A percentile compares a stretch with the other conserved stretches of the same genome.
Evolutionary conservation across 35 echinoderm and acorn worm species (phyloP).

Genomic region (Lytechinus pictus): DNA sequence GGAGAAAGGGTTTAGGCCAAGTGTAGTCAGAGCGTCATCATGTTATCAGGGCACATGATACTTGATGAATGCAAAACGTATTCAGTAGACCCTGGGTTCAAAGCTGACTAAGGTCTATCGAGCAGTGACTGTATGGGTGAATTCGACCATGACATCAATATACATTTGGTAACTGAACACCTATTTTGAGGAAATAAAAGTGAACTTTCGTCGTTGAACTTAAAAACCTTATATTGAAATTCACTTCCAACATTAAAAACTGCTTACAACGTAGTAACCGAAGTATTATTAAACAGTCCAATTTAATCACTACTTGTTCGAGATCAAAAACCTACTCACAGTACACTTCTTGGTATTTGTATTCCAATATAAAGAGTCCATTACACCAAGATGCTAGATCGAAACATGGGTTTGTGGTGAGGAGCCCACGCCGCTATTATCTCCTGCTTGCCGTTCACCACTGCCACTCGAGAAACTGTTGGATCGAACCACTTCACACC

Average conservation of each 20-base stretch:
- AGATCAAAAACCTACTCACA: neutral
- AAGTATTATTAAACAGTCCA: neutral
- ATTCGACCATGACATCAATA: no score
- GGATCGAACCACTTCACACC: constrained; percentile 15
- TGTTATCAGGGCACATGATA: no score
- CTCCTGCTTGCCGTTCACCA: neutral
- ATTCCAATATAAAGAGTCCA: neutral
- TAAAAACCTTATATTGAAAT: neutral
- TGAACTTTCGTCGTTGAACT: no score
- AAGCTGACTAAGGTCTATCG: no score
- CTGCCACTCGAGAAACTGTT: neutral
- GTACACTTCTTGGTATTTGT: neutral
- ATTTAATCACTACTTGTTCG: neutral
- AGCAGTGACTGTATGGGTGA: no score
- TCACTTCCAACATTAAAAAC: neutral
- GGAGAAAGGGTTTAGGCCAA: no score
- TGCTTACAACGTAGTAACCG: neutral
- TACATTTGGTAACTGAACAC: no score
- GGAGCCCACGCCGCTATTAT: neutral
- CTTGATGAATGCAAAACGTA: no score
- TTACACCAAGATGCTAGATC: neutral
- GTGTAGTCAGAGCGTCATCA: no score
- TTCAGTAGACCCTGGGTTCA: no score
- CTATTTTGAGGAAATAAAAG: no score
- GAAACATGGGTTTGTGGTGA: neutral